Evolutionary conservation across 2,113 vertebrate genomes (phyloP), one percentile per base, ranked within the genome.

Genomic region (Chaetorhynchus papuensis): DNA sequence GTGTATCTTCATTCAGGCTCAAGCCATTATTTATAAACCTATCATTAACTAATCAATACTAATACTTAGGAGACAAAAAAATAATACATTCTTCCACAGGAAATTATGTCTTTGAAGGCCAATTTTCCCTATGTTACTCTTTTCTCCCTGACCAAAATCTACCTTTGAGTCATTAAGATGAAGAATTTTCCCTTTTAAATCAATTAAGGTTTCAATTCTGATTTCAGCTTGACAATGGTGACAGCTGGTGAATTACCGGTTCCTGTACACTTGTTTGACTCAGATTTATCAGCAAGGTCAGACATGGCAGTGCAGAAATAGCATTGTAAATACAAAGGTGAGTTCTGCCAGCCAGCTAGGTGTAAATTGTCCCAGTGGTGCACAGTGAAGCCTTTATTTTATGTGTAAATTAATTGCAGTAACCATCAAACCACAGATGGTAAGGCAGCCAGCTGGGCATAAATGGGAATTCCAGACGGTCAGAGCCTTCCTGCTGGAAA

Each of bases 401-500:
- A 95, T 94, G 95, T 45, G 23, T 80, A 96, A 98, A 98, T 98
- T 97, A 97, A 97, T 87, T 96, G 90, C 90, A 92, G 89, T 95
- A 96, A 94, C 96, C 95, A 97, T 94, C 81, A 96, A 96, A 94
- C 60, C 93, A 87, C 93, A 97, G 84, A 90, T 97, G 89, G 81
- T 87, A 95, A 94, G 82, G 75, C 95, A 96, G 59, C 15, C 79
- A 97, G 81, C 60, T 77, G 96, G 92, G 60, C 47, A 30, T 94
- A 89, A 96, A 97, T 23, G 49, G 92, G 79, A 83, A 96, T 90
- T 96, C 69, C 89, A 37, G 50, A 63, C n/a, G 87, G 59, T 22
- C 92, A 87, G 86, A 83, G 53, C 28, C 13, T 61, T 95, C 35
- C 77, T 97, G 83, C 31, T 91, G 92, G 82, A 92, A 80, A 95